Percentiles rank a stretch among this genome's conserved stretches.
phyloP scores from a whole-genome alignment of 2,113 vertebrate genomes.

The Sorex fumeus region DNA sequence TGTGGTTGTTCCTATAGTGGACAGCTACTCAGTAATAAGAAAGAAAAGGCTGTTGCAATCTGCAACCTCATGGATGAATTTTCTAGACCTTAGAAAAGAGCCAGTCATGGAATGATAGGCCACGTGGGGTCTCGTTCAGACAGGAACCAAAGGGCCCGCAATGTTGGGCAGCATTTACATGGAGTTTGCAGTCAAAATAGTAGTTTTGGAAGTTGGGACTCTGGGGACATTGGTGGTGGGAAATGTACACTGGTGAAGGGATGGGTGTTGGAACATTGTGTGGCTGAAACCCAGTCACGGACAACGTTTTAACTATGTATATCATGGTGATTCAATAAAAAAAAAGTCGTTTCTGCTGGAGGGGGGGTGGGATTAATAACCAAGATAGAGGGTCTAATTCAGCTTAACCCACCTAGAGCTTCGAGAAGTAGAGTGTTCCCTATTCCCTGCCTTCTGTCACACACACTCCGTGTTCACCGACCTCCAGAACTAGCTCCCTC shows the following conservation, averaged over 20 bases:
- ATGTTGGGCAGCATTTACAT: not conserved
- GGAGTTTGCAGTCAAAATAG: not conserved
- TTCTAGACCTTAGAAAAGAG: not conserved
- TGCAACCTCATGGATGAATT: not conserved
- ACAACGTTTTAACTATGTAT: no score
- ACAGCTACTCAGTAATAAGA: not conserved
- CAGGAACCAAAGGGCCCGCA: not conserved
- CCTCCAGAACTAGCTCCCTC: not conserved
- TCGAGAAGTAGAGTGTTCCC: not conserved
- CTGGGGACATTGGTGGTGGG: no score
- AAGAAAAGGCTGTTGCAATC: not conserved
- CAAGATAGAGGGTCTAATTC: not conserved
- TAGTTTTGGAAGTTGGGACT: no score
- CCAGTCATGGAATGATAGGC: not conserved
- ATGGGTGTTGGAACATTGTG: no score
- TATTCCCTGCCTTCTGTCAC: not conserved
- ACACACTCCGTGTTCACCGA: not conserved
- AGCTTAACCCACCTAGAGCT: not conserved
- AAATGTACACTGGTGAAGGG: no score
- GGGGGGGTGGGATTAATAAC: not conserved
- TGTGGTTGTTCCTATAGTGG: not conserved
- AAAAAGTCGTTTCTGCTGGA: not conserved
- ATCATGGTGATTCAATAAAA: not conserved
- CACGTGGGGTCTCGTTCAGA: not conserved
- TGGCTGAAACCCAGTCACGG: no score